Evolutionary conservation across 2,888 invertebrate species (phyloP).

Genomic region (Ornithoptera priamus): DNA sequence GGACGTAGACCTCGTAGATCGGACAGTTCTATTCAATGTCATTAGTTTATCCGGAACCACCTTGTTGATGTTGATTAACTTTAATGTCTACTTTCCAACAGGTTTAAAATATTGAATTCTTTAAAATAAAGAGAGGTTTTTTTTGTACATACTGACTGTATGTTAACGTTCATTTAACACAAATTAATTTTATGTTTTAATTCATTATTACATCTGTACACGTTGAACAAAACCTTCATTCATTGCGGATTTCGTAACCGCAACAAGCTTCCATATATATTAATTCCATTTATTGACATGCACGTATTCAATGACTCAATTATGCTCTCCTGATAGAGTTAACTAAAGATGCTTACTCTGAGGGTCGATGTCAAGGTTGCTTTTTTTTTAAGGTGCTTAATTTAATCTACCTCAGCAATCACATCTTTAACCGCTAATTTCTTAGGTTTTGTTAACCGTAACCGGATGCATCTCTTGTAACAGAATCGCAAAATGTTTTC

Average conservation of each 20-base stretch:
- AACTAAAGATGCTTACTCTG: not conserved
- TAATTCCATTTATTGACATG: conserved; percentile 15
- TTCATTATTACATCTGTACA: conserved; percentile 2
- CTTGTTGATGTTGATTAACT: conserved; percentile 9
- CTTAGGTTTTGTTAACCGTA: too few species aligned
- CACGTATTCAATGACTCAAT: conserved; percentile 14
- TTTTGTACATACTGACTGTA: not conserved
- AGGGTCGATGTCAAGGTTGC: not conserved
- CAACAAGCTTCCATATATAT: conserved; percentile 5
- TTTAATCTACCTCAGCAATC: not conserved
- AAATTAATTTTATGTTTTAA: conserved; percentile 1
- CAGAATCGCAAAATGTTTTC: too few species aligned
- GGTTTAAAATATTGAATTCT: not conserved
- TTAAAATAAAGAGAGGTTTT: not conserved
- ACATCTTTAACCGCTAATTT: not conserved
- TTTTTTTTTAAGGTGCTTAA: too few species aligned
- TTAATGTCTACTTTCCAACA: conserved; percentile 9
- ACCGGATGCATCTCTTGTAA: too few species aligned
- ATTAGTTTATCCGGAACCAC: conserved; percentile 12
- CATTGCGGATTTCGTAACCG: conserved; percentile 12
- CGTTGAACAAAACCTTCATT: conserved; percentile 12
- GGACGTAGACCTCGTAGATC: not conserved
- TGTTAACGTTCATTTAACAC: not conserved
- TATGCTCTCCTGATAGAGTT: conserved; percentile 1
- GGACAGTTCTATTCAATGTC: conserved; percentile 1